These are phyloP conservation scores for Dolichomitus sp. DNA, from an alignment of 2,888 invertebrate genomes.

Conservation along the genomic window DNA sequence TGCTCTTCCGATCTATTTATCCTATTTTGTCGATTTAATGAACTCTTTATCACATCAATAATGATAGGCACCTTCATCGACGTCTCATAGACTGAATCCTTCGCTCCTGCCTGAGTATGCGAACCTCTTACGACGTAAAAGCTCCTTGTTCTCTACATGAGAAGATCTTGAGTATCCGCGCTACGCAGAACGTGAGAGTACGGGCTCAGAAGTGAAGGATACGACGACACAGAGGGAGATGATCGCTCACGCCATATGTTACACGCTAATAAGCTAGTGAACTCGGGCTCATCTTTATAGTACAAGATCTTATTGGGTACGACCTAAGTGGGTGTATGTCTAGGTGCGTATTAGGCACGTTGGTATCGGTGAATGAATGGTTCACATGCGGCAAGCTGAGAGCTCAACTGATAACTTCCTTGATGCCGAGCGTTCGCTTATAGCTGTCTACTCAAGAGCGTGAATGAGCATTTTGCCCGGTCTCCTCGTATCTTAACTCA, in stretches of 20 bases:
- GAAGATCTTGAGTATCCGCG: neutral
- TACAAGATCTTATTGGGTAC: slow-evolving; percentile 21
- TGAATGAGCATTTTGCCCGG: slow-evolving; percentile 28
- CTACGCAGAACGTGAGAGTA: slow-evolving; percentile 8
- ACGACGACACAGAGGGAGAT: slow-evolving; percentile 33
- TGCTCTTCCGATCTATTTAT: no score
- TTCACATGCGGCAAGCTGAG: slow-evolving; percentile 52
- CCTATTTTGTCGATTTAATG: neutral
- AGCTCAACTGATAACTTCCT: slow-evolving; percentile 61
- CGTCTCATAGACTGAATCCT: neutral
- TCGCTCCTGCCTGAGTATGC: slow-evolving; percentile 2
- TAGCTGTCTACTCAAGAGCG: slow-evolving; percentile 1
- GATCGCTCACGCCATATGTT: slow-evolving; percentile 35
- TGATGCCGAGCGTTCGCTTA: slow-evolving; percentile 28
- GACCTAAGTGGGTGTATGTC: slow-evolving; percentile 57
- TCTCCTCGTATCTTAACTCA: slow-evolving; percentile 21
- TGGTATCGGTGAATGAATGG: slow-evolving; percentile 60
- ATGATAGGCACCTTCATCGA: neutral
- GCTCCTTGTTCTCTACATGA: slow-evolving; percentile 1
- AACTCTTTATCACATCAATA: slow-evolving; percentile 13
- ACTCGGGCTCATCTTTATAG: slow-evolving; percentile 23
- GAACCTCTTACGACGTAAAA: slow-evolving; percentile 16
- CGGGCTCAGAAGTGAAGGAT: slow-evolving; percentile 1
- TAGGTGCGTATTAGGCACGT: slow-evolving; percentile 58
- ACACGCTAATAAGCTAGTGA: slow-evolving; percentile 57